Conservation (phyloP, 2,888 invertebrate species). For the Andrena haemorrhoa region DNA sequence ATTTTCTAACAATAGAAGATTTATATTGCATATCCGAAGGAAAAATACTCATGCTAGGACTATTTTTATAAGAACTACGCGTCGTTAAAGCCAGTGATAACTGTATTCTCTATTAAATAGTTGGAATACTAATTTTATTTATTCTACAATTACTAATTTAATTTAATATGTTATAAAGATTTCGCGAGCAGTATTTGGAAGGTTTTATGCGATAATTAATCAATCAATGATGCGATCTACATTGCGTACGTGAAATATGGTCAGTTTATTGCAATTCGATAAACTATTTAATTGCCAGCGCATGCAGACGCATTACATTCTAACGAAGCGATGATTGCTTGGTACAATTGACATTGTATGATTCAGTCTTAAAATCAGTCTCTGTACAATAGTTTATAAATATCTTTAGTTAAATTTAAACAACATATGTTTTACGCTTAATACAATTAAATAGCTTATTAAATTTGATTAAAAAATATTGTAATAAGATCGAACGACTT, state of each 20-base stretch:
- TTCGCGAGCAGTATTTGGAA: neutral
- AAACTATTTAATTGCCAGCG: conserved; percentile 22
- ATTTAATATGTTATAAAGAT: neutral
- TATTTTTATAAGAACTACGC: no score
- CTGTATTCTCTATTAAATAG: neutral
- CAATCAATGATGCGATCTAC: neutral
- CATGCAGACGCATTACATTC: neutral
- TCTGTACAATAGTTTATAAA: neutral
- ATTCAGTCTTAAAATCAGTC: conserved; percentile 24
- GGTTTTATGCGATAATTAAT: neutral
- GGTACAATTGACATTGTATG: neutral
- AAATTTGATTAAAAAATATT: conserved; percentile 12
- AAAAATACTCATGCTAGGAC: neutral
- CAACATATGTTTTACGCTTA: neutral
- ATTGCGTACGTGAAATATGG: neutral
- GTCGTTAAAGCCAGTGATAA: neutral
- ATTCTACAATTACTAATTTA: neutral
- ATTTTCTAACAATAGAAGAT: conserved; percentile 56
- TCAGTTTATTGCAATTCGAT: conserved; percentile 7
- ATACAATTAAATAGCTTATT: conserved; percentile 19
- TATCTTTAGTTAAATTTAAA: neutral
- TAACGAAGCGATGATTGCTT: neutral
- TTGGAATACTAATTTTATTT: conserved; percentile 9
- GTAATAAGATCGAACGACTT: neutral
- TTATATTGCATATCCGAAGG: neutral